These are phyloP conservation scores for Pseudorhombus dupliciocellatus DNA, from an alignment of 2,113 vertebrate species.

Conservation along the genomic window DNA sequence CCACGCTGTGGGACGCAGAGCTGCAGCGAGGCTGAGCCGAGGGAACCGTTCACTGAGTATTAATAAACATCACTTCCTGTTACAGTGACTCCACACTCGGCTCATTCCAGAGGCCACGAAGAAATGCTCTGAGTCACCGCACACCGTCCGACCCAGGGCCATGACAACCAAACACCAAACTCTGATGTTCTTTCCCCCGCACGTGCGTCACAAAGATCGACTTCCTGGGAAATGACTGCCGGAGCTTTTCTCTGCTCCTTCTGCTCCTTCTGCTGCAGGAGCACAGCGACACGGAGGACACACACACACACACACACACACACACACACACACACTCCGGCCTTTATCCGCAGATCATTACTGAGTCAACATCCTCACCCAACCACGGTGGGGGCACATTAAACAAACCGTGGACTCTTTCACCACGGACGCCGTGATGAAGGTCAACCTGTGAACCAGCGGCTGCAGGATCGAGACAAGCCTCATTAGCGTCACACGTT, in stretches of 20 bases:
- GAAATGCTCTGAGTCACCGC: constrained; percentile 73
- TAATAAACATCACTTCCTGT: constrained; percentile 55
- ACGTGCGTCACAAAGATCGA: constrained; percentile 25
- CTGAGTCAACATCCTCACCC: constrained; percentile 17
- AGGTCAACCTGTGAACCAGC: background rate
- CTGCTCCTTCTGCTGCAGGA: background rate
- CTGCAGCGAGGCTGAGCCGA: background rate
- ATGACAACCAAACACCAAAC: constrained; percentile 79
- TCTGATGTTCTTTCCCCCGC: constrained; percentile 18
- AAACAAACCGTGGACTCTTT: background rate
- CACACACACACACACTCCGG: background rate
- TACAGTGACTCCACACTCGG: constrained; percentile 34
- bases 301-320: constrained; percentile 25
- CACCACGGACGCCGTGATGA: background rate
- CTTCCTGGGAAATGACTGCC: constrained; percentile 17
- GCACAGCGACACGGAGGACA: background rate
- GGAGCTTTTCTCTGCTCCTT: background rate
- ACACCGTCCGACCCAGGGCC: too few relatives aligned
- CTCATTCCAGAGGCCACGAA: constrained; percentile 48
- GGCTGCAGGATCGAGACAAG: background rate
- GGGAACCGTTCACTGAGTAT: constrained; percentile 28
- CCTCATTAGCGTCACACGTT: background rate
- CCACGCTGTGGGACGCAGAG: background rate
- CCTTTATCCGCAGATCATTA: background rate
- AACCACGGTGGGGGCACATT: background rate